Conservation (phyloP, 2,888 invertebrate species). For the Fissipunctia ypsillon region DNA sequence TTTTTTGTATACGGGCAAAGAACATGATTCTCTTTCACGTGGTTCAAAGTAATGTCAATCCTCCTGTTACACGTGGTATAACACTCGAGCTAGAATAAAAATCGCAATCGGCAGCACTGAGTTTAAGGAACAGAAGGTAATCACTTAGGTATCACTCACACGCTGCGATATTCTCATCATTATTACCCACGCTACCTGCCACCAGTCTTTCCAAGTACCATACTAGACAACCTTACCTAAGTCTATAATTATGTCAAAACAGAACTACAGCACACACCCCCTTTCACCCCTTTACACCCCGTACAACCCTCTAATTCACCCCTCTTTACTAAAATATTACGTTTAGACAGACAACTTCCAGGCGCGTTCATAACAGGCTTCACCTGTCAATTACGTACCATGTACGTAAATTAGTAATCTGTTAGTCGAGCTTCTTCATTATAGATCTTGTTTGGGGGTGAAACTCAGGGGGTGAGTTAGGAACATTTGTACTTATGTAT, state of each 20-base stretch:
- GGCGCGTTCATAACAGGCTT: conserved; percentile 48
- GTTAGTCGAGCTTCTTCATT: conserved; percentile 54
- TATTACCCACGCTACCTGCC: conserved; percentile 4
- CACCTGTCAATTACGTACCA: conserved; percentile 60
- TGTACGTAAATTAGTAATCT: conserved; percentile 60
- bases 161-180: background rate
- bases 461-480: conserved; percentile 6
- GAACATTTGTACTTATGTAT: conserved; percentile 34
- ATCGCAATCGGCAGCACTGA: background rate
- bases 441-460: conserved; percentile 38
- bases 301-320: conserved; percentile 1
- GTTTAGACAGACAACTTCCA: conserved; percentile 47
- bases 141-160: background rate
- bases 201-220: background rate
- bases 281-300: background rate
- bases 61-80: too few species aligned
- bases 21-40: too few species aligned
- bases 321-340: conserved; percentile 46
- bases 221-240: conserved; percentile 1
- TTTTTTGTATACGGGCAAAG: too few species aligned
- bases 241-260: conserved; percentile 40
- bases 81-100: background rate
- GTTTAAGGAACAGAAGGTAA: background rate
- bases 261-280: conserved; percentile 19
- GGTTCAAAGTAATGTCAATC: too few species aligned